Base-by-base conservation (phyloP, 2,888 invertebrate species). In the Coenonympha arcania region DNA sequence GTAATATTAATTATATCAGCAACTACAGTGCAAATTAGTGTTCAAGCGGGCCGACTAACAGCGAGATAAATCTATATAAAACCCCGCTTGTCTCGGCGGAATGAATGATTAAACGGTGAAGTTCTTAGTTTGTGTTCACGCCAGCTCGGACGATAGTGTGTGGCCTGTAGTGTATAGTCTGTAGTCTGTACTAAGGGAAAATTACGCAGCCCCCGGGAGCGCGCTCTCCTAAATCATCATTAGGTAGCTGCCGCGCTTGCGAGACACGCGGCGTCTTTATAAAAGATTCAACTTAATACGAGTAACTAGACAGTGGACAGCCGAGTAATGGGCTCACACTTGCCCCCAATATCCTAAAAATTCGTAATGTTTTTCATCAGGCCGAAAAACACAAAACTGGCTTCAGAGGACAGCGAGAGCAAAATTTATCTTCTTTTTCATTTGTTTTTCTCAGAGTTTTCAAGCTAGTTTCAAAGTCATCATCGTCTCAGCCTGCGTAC, bases 71-170 rank as follows among this genome's bases (percentile, higher is more conserved):
- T 83, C 81, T 76, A 73, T 81, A 84, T 82, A 68, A 76, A 66
- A 63, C 67, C 68, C 68, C 69, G 64, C 67, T 62, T 64, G 56
- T 59, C 66, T 65, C 64, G 69, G 50, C 51, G 59, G 63, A 76
- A 80, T 84, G 83, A 83, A 82, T 83, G 79, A 83, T 85, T 85
- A 84, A 83, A 74, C 73, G 73, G 65, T 69, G 71, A 72, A 72
- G 73, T 75, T 71, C 75, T 79, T 80, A 73, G 82, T 83, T 84
- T 80, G 82, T 82, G 83, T 82, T 82, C 81, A 82, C 81, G 80
- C 79, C 76, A 68, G 76, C 68, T 67, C 63, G 71, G 70, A 75
- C 76, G 73, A 73, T 68, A 74, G 66, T 67, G 65, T 68, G 69
- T 67, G 65, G 66, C 69, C 69, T 31, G 31, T 24, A n/a, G n/a